Evolutionary conservation across 2,113 vertebrate species (phyloP).

Genomic region (Tragulus kanchil): DNA sequence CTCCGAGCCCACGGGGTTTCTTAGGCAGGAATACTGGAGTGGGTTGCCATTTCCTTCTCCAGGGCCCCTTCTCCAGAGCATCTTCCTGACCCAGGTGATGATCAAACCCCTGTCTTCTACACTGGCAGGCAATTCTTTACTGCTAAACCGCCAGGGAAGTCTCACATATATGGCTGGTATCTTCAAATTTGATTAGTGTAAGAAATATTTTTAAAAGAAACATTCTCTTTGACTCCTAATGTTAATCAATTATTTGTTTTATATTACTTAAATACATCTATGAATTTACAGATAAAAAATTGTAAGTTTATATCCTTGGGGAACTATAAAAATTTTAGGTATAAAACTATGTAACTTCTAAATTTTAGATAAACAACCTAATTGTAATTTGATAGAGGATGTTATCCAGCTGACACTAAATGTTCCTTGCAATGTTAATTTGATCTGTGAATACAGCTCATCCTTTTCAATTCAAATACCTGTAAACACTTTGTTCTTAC

Average conservation of each 20-base stretch:
- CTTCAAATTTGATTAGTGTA: not conserved
- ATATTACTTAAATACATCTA: not conserved
- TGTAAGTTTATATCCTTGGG: not conserved
- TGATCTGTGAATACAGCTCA: not conserved
- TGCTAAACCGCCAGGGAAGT: not conserved
- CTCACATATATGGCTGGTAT: not conserved
- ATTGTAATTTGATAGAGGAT: not conserved
- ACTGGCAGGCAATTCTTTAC: not conserved
- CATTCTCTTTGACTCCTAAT: not conserved
- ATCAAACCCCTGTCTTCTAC: not conserved
- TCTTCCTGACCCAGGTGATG: not conserved
- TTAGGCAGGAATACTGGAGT: not conserved
- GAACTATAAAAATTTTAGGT: not conserved
- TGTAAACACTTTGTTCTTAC: not conserved
- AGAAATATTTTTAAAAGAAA: not conserved
- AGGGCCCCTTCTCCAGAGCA: not conserved
- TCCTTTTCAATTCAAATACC: not conserved
- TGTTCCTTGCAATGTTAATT: not conserved
- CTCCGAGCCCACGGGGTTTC: not conserved
- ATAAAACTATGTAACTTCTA: not conserved
- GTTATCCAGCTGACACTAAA: not conserved
- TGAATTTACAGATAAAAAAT: not conserved
- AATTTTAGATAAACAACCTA: not conserved
- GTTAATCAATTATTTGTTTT: not conserved
- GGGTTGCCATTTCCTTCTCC: not conserved